Percentiles rank a stretch among this genome's conserved stretches.
These are phyloP conservation scores for Caenorhabditis tropicalis DNA, from an alignment of 1,140 invertebrate genomes.

Conservation along the genomic window DNA sequence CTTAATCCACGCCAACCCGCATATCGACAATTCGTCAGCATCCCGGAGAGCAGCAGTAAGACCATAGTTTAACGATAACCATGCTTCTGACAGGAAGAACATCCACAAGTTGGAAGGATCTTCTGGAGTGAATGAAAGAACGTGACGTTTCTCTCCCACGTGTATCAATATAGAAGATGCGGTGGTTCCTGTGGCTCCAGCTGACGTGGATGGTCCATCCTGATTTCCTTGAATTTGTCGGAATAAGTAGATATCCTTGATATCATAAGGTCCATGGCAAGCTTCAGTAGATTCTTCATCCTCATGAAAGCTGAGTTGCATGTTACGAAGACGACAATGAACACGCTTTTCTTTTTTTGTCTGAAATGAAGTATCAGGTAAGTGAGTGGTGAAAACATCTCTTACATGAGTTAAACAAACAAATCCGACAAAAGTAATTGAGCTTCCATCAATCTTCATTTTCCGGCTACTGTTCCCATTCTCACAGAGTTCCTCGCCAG, in stretches of 20 bases:
- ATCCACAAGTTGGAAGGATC: neutral
- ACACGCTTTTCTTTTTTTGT: conserved; percentile 33
- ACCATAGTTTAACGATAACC: neutral
- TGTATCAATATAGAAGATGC: neutral
- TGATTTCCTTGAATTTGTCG: neutral
- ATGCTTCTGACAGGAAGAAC: neutral
- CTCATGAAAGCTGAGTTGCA: conserved; percentile 24
- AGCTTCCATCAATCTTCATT: conserved; percentile 31
- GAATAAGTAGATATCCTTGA: neutral
- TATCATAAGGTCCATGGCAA: neutral
- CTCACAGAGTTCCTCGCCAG: neutral
- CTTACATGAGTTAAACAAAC: conserved; percentile 6
- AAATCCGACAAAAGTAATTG: neutral
- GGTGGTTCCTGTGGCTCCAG: neutral
- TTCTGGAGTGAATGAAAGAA: conserved; percentile 12
- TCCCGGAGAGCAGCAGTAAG: neutral
- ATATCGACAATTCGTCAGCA: neutral
- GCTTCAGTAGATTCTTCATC: conserved; percentile 40
- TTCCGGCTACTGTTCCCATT: no score
- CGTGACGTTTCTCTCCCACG: neutral
- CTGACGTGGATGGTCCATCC: neutral
- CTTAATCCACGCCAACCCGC: conserved; percentile 13
- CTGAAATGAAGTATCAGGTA: neutral
- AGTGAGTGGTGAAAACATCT: neutral
- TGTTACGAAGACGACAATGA: conserved; percentile 37